Evolutionary conservation across 2,113 vertebrate species (phyloP), one percentile per base, ranked within the genome.

Genomic region (Protobothrops flavoviridis): DNA sequence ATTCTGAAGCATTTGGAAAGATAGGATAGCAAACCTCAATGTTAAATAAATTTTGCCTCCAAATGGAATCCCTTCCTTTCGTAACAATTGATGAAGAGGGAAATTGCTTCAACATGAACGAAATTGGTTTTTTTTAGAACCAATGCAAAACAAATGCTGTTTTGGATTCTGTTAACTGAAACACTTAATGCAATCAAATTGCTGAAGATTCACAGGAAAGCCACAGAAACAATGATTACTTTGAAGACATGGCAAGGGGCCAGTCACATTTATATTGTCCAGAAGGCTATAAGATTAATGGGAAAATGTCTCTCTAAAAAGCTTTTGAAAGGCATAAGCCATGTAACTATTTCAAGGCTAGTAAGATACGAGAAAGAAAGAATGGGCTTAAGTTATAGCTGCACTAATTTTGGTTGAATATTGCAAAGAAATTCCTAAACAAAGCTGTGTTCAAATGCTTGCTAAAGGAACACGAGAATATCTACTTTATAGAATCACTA

Each of bases 21-120:
- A 87, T 55, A 87, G 15, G 9, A 26, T 23, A 91, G 12, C 5
- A 85, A 23, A n/a, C 5, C 5, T 17, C 50, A 55, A 20, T 89
- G 24, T 0, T 0, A 39, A 0, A 0, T 11, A 21, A 53, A 13
- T 0, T 0, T 1, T 48, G 55, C 39, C 87, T 61, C 11, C 4
- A 20, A 87, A 20, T 64, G n/a, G 8, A 61, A 29, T 13, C 39
- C 3, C 8, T 11, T 69, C 9, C n/a, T 53, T 43, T 91, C 0
- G 0, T 5, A 91, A 50, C 55, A 91, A 29, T 33, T 91, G 69
- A 39, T 90, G 69, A 23, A 55, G 50, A 24, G 33, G n/a, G 61
- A n/a, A 53, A 48, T 69, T 69, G 45, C 45, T 91, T 91, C 53
- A 91, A 91, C 26, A 23, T 91, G 39, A 39, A 59, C 59, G 33